Conservation (phyloP, 1,140 invertebrate species). For the Trichoplusia ni region DNA sequence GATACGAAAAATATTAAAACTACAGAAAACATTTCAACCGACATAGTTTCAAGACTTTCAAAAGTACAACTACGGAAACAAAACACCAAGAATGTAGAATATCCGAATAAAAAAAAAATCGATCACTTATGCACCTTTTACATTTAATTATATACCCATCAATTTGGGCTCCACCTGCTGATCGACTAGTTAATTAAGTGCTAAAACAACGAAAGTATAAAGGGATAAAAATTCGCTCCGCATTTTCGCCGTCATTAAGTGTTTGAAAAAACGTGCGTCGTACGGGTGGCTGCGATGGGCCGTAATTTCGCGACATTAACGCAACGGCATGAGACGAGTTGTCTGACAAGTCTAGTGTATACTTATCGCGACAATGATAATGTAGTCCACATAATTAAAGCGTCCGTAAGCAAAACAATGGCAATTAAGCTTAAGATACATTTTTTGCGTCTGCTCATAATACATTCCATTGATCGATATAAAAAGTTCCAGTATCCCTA, state of each 20-base stretch:
- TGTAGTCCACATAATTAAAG: too few species aligned
- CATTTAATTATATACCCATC: neutral
- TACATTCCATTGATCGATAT: too few species aligned
- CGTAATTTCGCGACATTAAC: constrained; percentile 26
- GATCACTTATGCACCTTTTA: neutral
- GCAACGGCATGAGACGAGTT: constrained; percentile 6
- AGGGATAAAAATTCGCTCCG: constrained; percentile 19
- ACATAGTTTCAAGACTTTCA: too few species aligned
- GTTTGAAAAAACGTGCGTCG: constrained; percentile 8
- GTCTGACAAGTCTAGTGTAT: neutral
- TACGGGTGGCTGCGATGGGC: neutral
- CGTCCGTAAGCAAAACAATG: too few species aligned
- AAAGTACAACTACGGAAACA: too few species aligned
- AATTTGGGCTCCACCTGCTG: constrained; percentile 3
- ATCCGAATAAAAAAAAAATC: too few species aligned
- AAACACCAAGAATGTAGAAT: too few species aligned
- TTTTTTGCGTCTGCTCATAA: too few species aligned
- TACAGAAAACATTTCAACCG: too few species aligned
- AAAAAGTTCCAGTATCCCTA: too few species aligned
- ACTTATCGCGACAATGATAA: neutral
- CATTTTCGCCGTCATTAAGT: constrained; percentile 5
- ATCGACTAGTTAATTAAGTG: constrained; percentile 11
- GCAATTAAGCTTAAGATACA: too few species aligned
- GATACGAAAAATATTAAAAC: too few species aligned
- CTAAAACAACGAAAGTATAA: neutral